Conservation (phyloP, 2,888 invertebrate species). For the Papilio elwesi region DNA sequence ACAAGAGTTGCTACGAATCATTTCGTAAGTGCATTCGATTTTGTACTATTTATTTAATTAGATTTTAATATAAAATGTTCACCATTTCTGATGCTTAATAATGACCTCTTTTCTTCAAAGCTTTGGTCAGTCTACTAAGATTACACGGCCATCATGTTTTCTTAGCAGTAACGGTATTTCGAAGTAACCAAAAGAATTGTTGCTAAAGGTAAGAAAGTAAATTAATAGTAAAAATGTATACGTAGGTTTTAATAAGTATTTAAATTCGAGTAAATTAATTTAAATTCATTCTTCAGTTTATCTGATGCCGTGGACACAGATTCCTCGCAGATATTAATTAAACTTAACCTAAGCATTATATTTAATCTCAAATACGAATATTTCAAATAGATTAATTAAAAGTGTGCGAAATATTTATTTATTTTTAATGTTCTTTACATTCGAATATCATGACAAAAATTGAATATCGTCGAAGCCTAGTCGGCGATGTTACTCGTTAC, state of each 20-base stretch:
- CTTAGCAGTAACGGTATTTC: no score
- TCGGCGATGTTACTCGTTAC: not conserved
- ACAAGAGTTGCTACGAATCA: constrained; percentile 4
- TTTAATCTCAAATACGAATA: not conserved
- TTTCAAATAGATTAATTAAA: constrained; percentile 3
- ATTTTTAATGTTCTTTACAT: constrained; percentile 2
- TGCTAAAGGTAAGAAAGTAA: not conserved
- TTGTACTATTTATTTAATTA: no score
- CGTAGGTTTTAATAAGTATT: no score
- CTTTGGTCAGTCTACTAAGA: no score
- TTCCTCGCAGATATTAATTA: not conserved
- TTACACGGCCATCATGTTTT: no score
- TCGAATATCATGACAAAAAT: not conserved
- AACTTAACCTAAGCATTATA: not conserved
- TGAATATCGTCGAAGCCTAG: not conserved
- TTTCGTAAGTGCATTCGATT: not conserved
- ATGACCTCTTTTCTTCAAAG: no score
- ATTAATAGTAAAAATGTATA: not conserved
- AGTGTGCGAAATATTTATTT: constrained; percentile 1
- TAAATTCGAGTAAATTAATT: no score
- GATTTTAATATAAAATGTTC: no score
- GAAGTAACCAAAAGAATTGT: no score
- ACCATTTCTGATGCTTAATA: no score
- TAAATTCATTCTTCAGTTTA: not conserved
- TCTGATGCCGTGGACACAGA: not conserved